phyloP scores from a whole-genome alignment of 2,888 invertebrate genomes.

The Rhyacophila evoluta region DNA sequence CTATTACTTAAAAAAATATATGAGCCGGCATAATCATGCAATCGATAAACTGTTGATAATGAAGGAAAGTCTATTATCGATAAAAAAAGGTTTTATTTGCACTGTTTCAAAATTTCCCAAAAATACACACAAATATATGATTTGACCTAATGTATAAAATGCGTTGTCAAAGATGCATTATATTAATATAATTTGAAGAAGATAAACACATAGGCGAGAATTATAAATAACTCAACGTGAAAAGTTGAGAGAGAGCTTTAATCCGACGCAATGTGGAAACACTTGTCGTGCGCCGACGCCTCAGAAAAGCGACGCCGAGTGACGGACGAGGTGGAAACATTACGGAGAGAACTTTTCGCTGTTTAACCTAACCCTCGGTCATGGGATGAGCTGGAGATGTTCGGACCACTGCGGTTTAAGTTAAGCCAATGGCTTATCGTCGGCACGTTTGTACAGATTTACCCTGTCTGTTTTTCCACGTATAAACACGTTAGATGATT shows the following conservation, averaged over 20 bases:
- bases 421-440: neutral
- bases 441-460: conserved; percentile 12
- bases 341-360: neutral
- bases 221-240: neutral
- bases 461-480: neutral
- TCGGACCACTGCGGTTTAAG: neutral
- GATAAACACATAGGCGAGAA: too few relatives aligned
- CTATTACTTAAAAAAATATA: too few relatives aligned
- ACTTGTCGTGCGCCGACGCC: neutral
- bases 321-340: neutral
- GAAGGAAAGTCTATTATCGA: too few relatives aligned
- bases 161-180: too few relatives aligned
- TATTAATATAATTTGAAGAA: too few relatives aligned
- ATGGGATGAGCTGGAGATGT: neutral
- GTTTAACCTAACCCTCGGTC: conserved; percentile 23
- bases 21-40: too few relatives aligned
- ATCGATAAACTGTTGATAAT: too few relatives aligned
- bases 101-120: too few relatives aligned
- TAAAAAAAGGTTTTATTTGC: too few relatives aligned
- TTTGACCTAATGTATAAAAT: too few relatives aligned
- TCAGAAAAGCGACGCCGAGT: neutral
- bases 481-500: conserved; percentile 2
- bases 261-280: neutral
- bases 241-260: neutral
- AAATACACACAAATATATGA: too few relatives aligned